These are phyloP conservation scores for Emydocephalus ijimae DNA, from an alignment of 2,113 vertebrate species.

Conservation along the genomic window DNA sequence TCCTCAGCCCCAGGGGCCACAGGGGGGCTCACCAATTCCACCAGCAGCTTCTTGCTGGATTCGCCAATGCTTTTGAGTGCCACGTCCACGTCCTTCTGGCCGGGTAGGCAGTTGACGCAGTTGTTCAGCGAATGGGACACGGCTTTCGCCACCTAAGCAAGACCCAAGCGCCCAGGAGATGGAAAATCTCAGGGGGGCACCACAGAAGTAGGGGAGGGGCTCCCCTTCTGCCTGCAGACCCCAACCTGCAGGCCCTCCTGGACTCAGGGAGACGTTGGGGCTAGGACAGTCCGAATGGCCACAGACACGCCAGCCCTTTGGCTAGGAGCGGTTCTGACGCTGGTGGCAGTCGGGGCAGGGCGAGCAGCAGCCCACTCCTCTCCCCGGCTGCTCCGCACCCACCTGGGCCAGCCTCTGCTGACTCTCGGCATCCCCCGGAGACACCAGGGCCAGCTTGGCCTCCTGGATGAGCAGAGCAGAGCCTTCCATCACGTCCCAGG, in stretches of 20 bases:
- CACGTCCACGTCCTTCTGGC: constrained; percentile 98
- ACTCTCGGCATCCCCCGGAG: constrained; percentile 92
- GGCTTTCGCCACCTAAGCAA: constrained; percentile 91
- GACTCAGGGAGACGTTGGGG: not conserved
- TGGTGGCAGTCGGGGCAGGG: not conserved
- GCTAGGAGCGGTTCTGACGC: not conserved
- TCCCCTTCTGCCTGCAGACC: not conserved
- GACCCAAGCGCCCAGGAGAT: not conserved
- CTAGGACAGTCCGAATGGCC: not conserved
- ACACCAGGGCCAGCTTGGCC: constrained; percentile 91
- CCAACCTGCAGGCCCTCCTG: not conserved
- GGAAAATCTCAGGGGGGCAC: not conserved
- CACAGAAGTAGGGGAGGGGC: not conserved
- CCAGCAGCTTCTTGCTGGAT: constrained; percentile 96
- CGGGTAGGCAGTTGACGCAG: constrained; percentile 97
- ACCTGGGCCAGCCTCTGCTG: constrained; percentile 98
- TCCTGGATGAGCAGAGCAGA: constrained; percentile 96
- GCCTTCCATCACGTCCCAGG: constrained; percentile 95
- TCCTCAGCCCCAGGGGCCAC: not conserved
- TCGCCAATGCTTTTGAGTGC: constrained; percentile 97
- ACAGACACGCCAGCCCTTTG: not conserved
- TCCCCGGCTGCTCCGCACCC: constrained; percentile 18
- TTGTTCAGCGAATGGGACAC: constrained; percentile 98
- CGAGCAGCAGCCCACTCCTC: not conserved
- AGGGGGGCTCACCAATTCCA: constrained; percentile 83